These are phyloP conservation scores for Coendou prehensilis DNA, from an alignment of 2,797 vertebrate genomes.

Conservation along the genomic window DNA sequence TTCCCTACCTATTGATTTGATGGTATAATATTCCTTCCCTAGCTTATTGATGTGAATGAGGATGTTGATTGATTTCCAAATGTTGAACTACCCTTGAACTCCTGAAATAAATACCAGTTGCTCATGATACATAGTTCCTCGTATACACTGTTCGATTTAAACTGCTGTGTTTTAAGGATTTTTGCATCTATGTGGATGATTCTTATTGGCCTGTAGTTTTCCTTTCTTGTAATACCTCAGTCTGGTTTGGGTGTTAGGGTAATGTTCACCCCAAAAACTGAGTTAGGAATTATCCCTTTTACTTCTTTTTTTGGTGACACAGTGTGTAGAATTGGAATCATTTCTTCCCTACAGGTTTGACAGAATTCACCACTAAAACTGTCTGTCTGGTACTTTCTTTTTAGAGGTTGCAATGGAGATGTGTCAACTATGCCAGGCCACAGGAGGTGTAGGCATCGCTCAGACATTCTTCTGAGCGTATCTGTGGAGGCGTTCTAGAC, in stretches of 20 bases:
- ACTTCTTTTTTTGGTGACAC: background rate
- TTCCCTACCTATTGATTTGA: background rate
- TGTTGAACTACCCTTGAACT: background rate
- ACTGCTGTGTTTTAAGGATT: background rate
- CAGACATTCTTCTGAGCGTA: background rate
- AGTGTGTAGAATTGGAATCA: background rate
- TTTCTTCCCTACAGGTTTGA: background rate
- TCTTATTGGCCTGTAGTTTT: background rate
- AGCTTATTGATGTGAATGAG: background rate
- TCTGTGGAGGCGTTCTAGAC: background rate
- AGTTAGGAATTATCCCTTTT: background rate
- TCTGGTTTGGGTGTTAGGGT: background rate
- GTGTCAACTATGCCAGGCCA: background rate
- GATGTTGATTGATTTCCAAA: background rate
- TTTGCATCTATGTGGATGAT: background rate
- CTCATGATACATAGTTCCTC: background rate
- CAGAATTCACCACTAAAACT: background rate
- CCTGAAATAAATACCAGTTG: background rate
- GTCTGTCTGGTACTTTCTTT: background rate
- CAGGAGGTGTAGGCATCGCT: background rate
- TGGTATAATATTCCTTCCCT: background rate
- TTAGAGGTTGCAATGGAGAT: background rate
- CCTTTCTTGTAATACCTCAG: background rate
- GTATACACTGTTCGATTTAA: background rate
- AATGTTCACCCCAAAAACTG: background rate